Base-by-base conservation (phyloP, 2,888 invertebrate species). In the Aphidoletes aphidimyza region DNA sequence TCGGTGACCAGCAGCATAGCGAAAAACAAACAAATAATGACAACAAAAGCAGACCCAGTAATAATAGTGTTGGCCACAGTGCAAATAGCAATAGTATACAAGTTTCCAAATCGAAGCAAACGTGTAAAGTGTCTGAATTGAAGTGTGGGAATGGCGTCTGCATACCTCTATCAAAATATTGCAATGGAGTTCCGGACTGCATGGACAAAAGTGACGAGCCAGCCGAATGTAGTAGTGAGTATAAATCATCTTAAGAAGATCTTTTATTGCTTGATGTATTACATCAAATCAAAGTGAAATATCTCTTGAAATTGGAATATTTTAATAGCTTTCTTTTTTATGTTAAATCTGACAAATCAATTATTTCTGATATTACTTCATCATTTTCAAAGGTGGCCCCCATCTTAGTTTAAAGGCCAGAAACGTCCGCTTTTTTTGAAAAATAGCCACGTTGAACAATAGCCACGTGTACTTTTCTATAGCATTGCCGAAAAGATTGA, bases 141-240 rank as follows among this genome's bases (percentile, higher is more conserved):
- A 89, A 89, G 86, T 91, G 92, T 87, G 87, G 87, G 86, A 90
- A 90, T 87, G 91, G 91, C 22, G 90, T 90, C 85, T 95, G 95
- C 90, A 92, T 95, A 87, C 92, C 93, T 69, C 90, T 94, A 88
- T 94, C 94, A 90, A 93, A 93, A 89, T 94, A 92, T 89, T 96
- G 96, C 90, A 94, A 96, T 88, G 94, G 94, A 30, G 91, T 93
- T 85, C 93, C 93, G 87, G 95, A 96, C 89, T 96, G 95, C 87
- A 93, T 93, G 39, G 95, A 95, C 89, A 93, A 93, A 87, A 94
- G 93, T 87, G 95, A 96, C 89, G 95, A 96, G 89, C 93, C 93
- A 2, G 91, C 92, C 86, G 92, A 92, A 87, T 95, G 95, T 89
- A 92, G 95, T 87, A 94, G 95, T 95, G 90, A 95, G 95, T 94